Conservation (phyloP, 2,113 vertebrate genomes). For the Pipa parva region DNA sequence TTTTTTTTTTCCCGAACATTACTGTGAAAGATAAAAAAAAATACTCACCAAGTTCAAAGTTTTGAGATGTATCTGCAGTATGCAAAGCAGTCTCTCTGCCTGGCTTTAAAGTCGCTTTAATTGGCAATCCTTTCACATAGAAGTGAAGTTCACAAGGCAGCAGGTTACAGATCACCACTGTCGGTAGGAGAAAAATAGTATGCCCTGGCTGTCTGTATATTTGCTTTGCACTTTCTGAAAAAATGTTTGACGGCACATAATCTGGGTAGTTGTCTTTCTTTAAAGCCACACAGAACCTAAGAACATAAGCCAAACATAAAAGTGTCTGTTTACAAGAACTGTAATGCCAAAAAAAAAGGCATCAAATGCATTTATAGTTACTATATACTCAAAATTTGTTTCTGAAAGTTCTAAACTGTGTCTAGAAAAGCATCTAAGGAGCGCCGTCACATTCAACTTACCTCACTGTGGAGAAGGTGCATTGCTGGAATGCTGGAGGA, state of each 20-base stretch:
- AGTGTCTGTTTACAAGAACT: too few relatives aligned
- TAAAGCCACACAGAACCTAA: conserved; percentile 92
- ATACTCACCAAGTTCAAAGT: conserved; percentile 86
- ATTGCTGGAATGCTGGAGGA: too few relatives aligned
- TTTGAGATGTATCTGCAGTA: conserved; percentile 89
- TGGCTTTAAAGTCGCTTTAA: conserved; percentile 81
- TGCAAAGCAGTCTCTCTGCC: conserved; percentile 86
- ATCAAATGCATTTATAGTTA: too few relatives aligned
- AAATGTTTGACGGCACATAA: conserved; percentile 84
- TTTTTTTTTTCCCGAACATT: too few relatives aligned
- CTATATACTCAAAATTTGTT: too few relatives aligned
- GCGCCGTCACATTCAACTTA: too few relatives aligned
- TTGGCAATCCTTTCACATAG: conserved; percentile 85
- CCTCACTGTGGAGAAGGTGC: too few relatives aligned
- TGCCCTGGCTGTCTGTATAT: conserved; percentile 96
- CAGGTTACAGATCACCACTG: conserved; percentile 86
- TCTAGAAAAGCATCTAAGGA: too few relatives aligned
- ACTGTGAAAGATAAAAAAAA: too few relatives aligned
- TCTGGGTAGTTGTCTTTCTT: conserved; percentile 95
- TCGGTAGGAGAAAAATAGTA: conserved; percentile 87
- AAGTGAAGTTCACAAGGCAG: conserved; percentile 90
- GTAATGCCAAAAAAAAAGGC: too few relatives aligned
- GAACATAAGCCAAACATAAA: too few relatives aligned
- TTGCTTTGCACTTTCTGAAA: conserved; percentile 79
- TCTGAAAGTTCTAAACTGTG: too few relatives aligned